These are phyloP conservation scores for Cossypha heuglini DNA, from an alignment of 2,797 vertebrate genomes.

Conservation along the genomic window DNA sequence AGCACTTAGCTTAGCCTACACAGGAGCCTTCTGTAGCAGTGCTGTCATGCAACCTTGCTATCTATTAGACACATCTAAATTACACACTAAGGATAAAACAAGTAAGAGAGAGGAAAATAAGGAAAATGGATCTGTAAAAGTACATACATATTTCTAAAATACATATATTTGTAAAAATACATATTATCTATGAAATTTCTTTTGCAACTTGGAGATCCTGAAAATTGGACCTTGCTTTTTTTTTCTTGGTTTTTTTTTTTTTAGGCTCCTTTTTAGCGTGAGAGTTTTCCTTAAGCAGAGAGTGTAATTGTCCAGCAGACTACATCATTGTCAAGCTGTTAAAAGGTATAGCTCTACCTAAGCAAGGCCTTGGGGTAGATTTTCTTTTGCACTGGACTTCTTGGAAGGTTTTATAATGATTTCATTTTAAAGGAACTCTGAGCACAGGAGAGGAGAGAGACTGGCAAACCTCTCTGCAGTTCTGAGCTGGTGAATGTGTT, in stretches of 20 bases:
- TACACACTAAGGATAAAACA: not conserved
- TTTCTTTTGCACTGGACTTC: not conserved
- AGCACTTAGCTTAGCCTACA: not conserved
- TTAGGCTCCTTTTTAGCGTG: not conserved
- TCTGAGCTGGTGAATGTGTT: slow-evolving; percentile 33
- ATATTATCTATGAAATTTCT: not conserved
- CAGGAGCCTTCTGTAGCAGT: not conserved
- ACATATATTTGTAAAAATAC: not conserved
- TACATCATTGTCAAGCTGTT: not conserved
- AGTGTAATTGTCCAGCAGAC: not conserved
- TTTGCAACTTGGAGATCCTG: not conserved
- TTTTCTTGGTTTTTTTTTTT: not conserved
- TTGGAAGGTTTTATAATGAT: not conserved
- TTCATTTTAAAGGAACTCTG: slow-evolving; percentile 25
- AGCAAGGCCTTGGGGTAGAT: not conserved
- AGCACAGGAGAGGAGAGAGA: slow-evolving; percentile 5
- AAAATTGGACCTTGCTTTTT: not conserved
- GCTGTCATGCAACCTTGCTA: not conserved
- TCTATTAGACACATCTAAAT: not conserved
- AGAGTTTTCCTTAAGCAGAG: slow-evolving; percentile 4
- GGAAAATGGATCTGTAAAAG: not conserved
- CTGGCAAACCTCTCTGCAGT: not conserved
- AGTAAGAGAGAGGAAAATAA: not conserved
- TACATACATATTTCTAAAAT: not conserved
- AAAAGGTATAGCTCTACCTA: not conserved